Base-by-base conservation (phyloP, 2,888 invertebrate genomes). In the Synergus gifuensis region DNA sequence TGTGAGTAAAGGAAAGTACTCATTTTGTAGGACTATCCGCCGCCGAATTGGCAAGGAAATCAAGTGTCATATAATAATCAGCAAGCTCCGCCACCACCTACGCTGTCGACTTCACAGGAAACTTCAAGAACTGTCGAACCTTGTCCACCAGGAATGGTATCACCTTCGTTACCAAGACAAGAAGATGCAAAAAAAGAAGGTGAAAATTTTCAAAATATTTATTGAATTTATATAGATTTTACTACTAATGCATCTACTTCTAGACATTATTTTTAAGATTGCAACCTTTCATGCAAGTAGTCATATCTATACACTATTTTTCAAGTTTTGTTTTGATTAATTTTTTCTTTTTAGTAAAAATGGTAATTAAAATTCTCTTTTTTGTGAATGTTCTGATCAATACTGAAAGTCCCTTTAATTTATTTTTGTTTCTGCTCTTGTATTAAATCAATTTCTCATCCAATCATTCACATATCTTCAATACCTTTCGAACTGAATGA, bases 151-250 rank as follows among this genome's bases (percentile, higher is more conserved):
- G 85, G 82, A 76, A 81, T 88, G 80, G 84, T 87, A 67, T 83
- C 87, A n/a, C 86, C 85, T 18, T 85, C 84, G 18, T 82, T 87
- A 44, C 83, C 88, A 9, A 86, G 91, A 81, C 89, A 92, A 0
- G 92, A 92, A 77, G 92, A 92, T 77, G 90, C 89, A 16, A 92
- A 92, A 63, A 92, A 92, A 86, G 92, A 92, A 91, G 92, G 92
- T 92, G 77, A 66, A 86, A 80, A n/a, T 16, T n/a, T 40, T 9
- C 9, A 4, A n/a, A 36, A n/a, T 16, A 54, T 11, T 67, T 14
- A n/a, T 54, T 54, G 28, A 14, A 58, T 42, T 66, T 67, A 22
- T 58, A 7, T 67, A 49, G 36, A 63, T 42, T 78, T 78, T 67
- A 64, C 40, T 11, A 78, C 42, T 78, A 76, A 62, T 60, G n/a